Evolutionary conservation across 2,113 vertebrate species (phyloP), one percentile per base, ranked within the genome.

Genomic region (Irena cyanogastra): DNA sequence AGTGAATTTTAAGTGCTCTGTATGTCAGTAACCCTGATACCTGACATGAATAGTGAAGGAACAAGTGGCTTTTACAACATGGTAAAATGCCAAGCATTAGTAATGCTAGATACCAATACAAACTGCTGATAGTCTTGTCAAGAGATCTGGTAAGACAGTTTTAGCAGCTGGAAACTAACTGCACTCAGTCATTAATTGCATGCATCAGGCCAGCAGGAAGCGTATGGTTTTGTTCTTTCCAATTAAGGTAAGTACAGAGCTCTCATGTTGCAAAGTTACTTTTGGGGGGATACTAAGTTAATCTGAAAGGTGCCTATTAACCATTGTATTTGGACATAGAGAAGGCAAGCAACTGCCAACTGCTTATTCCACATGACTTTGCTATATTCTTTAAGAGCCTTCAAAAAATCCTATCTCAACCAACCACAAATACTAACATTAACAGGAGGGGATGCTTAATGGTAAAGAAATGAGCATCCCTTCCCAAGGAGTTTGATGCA

Each of bases 171-270:
- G 87, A 95, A 93, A 87, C 76, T 75, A 94, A 97, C 26, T 86
- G 84, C 61, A 80, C 57, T 81, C 75, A 84, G 71, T 76, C 76
- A 79, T 49, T 94, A 93, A 95, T 12, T 91, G 90, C 81, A 95
- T 27, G 9, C 45, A 56, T 54, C 28, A 44, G 77, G 64, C 54
- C 53, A 68, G 69, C 87, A 44, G 49, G 69, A 47, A 76, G 33
- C n/a, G n/a, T 21, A 49, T 5, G 10, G 50, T 74, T 87, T 93
- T 97, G 65, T 74, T 92, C 91, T 68, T 90, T 75, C 57, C 86
- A 95, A 93, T 91, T 95, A 94, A 94, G 75, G 16, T 93, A 93
- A 90, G 49, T 89, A 90, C 37, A 94, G 76, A 83, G 60, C 30
- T 82, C 72, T 78, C 33, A 39, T 6, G 9, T 57, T 76, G 24